Percentiles rank a stretch among this genome's conserved stretches.
Conservation (phyloP, 2,888 invertebrate genomes). For the Shargacucullia verbasci region DNA sequence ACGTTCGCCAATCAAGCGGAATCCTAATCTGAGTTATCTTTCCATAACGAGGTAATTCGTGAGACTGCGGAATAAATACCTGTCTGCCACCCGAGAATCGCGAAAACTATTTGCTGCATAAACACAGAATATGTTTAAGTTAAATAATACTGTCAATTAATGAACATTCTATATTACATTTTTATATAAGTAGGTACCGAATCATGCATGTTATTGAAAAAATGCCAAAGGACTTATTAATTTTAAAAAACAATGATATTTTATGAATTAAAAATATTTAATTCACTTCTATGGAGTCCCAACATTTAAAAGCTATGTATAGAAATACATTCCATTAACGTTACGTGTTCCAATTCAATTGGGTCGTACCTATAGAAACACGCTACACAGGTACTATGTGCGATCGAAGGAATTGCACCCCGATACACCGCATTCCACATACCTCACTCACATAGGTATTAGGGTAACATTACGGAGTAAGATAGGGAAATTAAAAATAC, state of each 20-base stretch:
- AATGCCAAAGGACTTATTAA: too few relatives aligned
- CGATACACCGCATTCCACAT: slow-evolving; percentile 28
- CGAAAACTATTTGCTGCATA: too few relatives aligned
- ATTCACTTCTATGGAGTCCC: too few relatives aligned
- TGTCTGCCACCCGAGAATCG: too few relatives aligned
- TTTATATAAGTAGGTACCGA: too few relatives aligned
- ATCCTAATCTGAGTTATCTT: slow-evolving; percentile 42
- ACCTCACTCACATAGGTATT: slow-evolving; percentile 8
- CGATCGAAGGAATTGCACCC: slow-evolving; percentile 15
- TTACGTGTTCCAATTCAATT: slow-evolving; percentile 11
- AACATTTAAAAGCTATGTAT: too few relatives aligned
- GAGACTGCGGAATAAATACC: background rate
- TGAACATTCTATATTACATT: too few relatives aligned
- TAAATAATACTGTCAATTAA: too few relatives aligned
- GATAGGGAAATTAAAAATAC: slow-evolving; percentile 20
- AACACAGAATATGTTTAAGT: too few relatives aligned
- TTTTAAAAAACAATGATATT: too few relatives aligned
- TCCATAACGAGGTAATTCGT: slow-evolving; percentile 10
- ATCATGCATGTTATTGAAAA: too few relatives aligned
- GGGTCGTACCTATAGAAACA: slow-evolving; percentile 13
- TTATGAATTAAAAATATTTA: too few relatives aligned
- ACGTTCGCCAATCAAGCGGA: slow-evolving; percentile 50
- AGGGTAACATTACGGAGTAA: slow-evolving; percentile 13
- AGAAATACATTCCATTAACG: slow-evolving; percentile 1
- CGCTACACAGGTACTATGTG: slow-evolving; percentile 1